Percentiles rank a stretch among this genome's conserved stretches.
Conservation (phyloP, 2,888 invertebrate species). For the Tetheella fluctuosa region DNA sequence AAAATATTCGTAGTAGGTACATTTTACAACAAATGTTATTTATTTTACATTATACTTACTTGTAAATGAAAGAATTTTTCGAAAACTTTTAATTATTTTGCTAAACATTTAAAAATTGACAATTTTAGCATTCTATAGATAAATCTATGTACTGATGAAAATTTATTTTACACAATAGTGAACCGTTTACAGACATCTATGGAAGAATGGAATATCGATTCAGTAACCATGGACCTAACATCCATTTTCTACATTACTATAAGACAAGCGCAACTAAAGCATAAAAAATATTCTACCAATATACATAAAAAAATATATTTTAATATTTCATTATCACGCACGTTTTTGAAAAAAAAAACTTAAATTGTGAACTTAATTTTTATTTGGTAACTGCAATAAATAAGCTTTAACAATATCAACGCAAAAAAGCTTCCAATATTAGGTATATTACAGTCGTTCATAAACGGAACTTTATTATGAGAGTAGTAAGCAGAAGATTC, state of each 20-base stretch:
- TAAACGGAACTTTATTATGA: conserved; percentile 21
- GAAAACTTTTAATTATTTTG: conserved; percentile 45
- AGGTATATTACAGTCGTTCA: conserved; percentile 45
- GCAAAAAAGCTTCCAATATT: conserved; percentile 43
- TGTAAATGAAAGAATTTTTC: conserved; percentile 66
- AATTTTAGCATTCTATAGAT: conserved; percentile 63
- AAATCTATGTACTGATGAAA: conserved; percentile 27
- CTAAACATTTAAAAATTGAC: conserved; percentile 82
- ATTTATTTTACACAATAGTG: background rate
- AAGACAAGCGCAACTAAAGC: conserved; percentile 8
- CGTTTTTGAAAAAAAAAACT: conserved; percentile 50
- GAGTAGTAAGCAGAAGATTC: background rate
- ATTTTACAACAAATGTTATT: conserved; percentile 80
- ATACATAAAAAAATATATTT: background rate
- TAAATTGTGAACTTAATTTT: conserved; percentile 67
- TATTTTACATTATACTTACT: conserved; percentile 66
- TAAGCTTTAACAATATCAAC: conserved; percentile 65
- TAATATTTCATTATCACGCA: background rate
- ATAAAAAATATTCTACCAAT: conserved; percentile 1
- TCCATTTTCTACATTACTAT: background rate
- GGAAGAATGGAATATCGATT: background rate
- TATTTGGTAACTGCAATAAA: conserved; percentile 80
- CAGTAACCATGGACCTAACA: background rate
- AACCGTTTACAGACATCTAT: background rate
- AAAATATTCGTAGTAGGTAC: conserved; percentile 71